phyloP scores from a whole-genome alignment of 2,113 vertebrate species.

The Aptenodytes forsteri region DNA sequence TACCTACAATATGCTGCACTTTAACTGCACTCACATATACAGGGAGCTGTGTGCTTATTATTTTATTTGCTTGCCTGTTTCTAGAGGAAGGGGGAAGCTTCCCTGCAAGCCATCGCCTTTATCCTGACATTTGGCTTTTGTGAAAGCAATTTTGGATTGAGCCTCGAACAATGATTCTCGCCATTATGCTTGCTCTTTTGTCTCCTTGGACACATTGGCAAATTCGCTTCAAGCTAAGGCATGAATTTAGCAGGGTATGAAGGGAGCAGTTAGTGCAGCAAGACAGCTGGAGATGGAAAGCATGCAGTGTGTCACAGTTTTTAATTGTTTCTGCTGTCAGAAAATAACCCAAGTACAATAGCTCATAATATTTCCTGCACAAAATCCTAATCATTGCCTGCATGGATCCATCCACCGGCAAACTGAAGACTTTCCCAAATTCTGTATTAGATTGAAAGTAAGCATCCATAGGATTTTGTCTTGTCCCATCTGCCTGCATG shows the following conservation, averaged over 20 bases:
- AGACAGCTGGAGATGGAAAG: slow-evolving; percentile 23
- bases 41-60: neutral
- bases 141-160: neutral
- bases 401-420: neutral
- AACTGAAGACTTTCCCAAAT: neutral
- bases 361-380: neutral
- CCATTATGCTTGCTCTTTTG: neutral
- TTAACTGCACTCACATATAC: neutral
- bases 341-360: neutral
- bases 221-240: neutral
- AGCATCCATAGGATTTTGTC: neutral
- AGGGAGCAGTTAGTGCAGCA: neutral
- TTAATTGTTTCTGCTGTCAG: slow-evolving; percentile 31
- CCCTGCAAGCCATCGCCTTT: neutral
- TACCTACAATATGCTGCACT: neutral
- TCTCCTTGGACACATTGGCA: neutral
- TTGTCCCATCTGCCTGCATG: neutral
- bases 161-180: neutral
- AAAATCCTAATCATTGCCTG: neutral
- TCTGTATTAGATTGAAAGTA: neutral
- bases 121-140: neutral
- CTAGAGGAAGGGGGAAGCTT: neutral
- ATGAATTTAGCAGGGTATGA: neutral
- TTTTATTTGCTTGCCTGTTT: neutral
- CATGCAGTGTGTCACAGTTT: neutral